phyloP scores from a whole-genome alignment of 2,797 vertebrate species.

The Schizothorax lantsangensis region DNA sequence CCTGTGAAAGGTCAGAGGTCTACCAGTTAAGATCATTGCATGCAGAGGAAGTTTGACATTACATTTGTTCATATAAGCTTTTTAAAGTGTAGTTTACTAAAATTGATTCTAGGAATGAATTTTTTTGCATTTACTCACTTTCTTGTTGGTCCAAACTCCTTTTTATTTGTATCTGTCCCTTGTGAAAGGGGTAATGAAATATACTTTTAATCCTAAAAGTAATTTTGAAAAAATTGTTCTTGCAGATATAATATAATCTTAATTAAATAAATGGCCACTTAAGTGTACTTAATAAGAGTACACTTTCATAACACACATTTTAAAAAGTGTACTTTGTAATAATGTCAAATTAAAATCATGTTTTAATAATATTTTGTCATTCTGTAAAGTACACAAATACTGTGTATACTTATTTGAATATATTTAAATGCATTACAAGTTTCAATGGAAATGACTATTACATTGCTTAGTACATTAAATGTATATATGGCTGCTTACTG shows the following conservation, averaged over 20 bases:
- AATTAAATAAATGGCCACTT: background rate
- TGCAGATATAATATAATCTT: background rate
- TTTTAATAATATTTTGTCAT: too few species aligned
- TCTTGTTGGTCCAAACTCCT: too few species aligned
- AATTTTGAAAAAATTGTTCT: background rate
- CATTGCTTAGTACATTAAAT: background rate
- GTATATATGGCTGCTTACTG: too few species aligned
- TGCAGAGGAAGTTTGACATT: background rate
- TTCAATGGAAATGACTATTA: background rate
- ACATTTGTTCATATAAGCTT: background rate
- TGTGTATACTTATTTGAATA: background rate
- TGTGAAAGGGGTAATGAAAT: background rate
- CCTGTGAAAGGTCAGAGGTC: slow-evolving; percentile 81
- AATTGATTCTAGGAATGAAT: background rate
- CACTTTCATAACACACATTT: too few species aligned
- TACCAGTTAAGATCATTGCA: background rate
- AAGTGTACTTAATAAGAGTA: too few species aligned
- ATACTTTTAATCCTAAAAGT: background rate
- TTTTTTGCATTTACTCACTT: background rate
- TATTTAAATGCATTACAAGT: background rate
- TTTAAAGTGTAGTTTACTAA: background rate
- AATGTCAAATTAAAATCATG: too few species aligned
- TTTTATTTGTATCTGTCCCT: background rate
- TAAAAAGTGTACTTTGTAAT: too few species aligned
- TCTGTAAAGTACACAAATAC: too few species aligned